Conservation (phyloP, 2,888 invertebrate genomes). For the Trilocha varians region DNA sequence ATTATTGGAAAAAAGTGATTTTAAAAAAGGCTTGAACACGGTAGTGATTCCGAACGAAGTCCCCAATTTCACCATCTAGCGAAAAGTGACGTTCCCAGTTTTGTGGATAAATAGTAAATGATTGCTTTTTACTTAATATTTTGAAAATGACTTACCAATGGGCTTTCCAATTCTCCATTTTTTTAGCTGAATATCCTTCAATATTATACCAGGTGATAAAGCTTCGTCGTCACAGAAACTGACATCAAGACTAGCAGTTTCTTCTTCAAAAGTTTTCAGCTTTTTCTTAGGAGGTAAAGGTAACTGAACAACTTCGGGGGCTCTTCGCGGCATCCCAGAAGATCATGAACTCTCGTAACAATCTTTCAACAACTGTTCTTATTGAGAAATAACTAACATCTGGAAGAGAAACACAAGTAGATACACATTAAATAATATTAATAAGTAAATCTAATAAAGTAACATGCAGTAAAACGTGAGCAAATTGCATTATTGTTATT, state of each 20-base stretch:
- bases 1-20: too few species aligned
- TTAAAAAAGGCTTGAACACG: too few species aligned
- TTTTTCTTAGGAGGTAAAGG: slow-evolving; percentile 52
- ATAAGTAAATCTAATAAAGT: slow-evolving; percentile 29
- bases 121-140: too few species aligned
- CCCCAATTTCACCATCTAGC: too few species aligned
- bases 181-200: slow-evolving; percentile 85
- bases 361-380: neutral
- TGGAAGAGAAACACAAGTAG: too few species aligned
- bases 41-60: too few species aligned
- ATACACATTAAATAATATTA: too few species aligned
- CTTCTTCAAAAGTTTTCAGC: slow-evolving; percentile 33
- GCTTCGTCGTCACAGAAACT: slow-evolving; percentile 65
- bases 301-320: slow-evolving; percentile 38
- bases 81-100: too few species aligned
- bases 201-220: slow-evolving; percentile 79
- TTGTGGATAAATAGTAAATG: too few species aligned
- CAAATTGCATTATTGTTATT: slow-evolving; percentile 28
- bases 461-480: slow-evolving; percentile 37
- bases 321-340: slow-evolving; percentile 51
- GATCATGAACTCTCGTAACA: slow-evolving; percentile 11
- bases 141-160: too few species aligned
- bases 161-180: slow-evolving; percentile 91
- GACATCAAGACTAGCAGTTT: slow-evolving; percentile 39
- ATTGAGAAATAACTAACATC: too few species aligned